phyloP scores from a whole-genome alignment of 2,113 vertebrate genomes.

The Aythya baeri region DNA sequence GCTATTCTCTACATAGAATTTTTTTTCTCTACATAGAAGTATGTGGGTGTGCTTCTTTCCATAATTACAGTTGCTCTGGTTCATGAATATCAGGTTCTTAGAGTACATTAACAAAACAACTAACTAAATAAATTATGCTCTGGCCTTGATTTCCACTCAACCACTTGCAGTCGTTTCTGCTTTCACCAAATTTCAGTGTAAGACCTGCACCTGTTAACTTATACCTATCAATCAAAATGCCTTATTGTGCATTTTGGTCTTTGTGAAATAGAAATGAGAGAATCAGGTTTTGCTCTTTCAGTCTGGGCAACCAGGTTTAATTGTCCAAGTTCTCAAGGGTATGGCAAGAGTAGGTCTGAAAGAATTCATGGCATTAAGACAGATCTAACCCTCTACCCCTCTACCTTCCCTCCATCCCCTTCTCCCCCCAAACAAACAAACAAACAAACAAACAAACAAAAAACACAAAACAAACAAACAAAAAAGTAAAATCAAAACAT shows the following conservation, averaged over 20 bases:
- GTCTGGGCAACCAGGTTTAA: not conserved
- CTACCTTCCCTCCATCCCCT: too few relatives aligned
- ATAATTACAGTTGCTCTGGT: not conserved
- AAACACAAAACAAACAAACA: not conserved
- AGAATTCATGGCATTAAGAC: not conserved
- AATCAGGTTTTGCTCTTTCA: not conserved
- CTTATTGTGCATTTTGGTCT: not conserved
- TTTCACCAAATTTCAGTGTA: not conserved
- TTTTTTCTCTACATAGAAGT: not conserved
- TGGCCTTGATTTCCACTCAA: not conserved
- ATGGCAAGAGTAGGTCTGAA: not conserved
- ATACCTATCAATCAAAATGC: not conserved
- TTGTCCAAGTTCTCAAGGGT: not conserved
- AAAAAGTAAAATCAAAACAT: not conserved
- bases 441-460: not conserved
- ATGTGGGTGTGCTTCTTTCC: not conserved
- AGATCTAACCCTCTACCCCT: too few relatives aligned
- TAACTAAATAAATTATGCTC: not conserved
- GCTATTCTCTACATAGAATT: not conserved
- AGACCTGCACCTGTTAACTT: not conserved
- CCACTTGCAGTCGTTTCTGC: not conserved
- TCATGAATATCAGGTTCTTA: not conserved
- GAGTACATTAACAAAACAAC: not conserved
- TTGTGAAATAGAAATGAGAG: not conserved
- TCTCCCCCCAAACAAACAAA: too few relatives aligned